Evolutionary conservation across 2,113 vertebrate species (phyloP).

Genomic region (Abramis brama): DNA sequence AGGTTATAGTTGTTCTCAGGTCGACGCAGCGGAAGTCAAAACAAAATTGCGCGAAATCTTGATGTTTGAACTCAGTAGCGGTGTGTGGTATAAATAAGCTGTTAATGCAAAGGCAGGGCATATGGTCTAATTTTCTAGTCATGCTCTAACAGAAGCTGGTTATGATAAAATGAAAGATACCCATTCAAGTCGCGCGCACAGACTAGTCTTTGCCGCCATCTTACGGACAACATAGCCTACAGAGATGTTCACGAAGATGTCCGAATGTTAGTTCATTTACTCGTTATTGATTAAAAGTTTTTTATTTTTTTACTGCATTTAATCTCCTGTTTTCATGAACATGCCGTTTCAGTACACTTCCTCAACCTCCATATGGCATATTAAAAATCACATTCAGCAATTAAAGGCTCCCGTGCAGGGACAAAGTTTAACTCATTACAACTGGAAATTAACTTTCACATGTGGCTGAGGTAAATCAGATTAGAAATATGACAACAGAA

Average conservation of each 20-base stretch:
- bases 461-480: background rate
- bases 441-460: background rate
- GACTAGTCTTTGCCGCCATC: conserved; percentile 20
- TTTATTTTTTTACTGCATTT: too few relatives aligned
- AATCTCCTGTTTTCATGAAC: background rate
- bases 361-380: background rate
- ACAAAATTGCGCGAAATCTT: background rate
- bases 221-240: background rate
- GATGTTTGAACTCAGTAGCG: background rate
- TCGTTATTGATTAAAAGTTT: background rate
- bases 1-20: background rate
- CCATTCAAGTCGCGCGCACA: background rate
- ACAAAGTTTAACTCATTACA: background rate
- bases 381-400: background rate
- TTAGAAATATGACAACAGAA: background rate
- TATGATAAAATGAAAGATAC: background rate
- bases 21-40: background rate
- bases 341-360: background rate
- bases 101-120: background rate
- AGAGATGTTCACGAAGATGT: background rate
- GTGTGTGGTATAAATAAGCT: background rate
- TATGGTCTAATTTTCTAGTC: background rate
- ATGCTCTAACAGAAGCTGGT: background rate
- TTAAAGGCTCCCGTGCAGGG: background rate
- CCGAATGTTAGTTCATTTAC: background rate